Percentiles rank a stretch among this genome's conserved stretches.
Conservation (phyloP, 2,888 invertebrate genomes). For the Diplolepis rosae region DNA sequence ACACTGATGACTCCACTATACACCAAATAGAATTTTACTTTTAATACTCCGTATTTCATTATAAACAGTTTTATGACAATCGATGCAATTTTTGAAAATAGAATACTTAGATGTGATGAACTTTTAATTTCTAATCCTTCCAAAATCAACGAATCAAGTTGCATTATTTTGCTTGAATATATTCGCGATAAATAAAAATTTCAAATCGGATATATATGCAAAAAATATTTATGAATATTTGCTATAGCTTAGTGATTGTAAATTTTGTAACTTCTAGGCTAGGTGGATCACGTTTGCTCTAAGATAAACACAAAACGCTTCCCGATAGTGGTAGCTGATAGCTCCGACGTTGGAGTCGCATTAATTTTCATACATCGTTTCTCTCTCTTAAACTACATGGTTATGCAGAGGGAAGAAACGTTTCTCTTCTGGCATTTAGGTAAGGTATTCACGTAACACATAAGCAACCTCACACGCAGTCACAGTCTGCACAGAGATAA, state of each 20-base stretch:
- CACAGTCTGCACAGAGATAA: conserved; percentile 72
- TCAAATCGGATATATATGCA: no score
- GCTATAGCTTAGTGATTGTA: conserved; percentile 31
- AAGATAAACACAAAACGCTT: conserved; percentile 30
- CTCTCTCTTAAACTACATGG: conserved; percentile 52
- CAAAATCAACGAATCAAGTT: no score
- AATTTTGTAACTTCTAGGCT: conserved; percentile 65
- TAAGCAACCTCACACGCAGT: conserved; percentile 70
- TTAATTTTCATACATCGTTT: conserved; percentile 63
- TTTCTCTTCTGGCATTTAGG: conserved; percentile 61
- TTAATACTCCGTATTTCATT: no score
- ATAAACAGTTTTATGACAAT: no score
- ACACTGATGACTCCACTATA: no score
- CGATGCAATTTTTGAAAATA: no score
- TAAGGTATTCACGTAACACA: conserved; percentile 73
- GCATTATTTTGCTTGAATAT: no score
- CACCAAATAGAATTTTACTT: no score
- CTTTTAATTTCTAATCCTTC: no score
- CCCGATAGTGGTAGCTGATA: conserved; percentile 64
- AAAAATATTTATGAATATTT: background rate
- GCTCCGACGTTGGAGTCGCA: conserved; percentile 59
- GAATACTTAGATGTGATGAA: no score
- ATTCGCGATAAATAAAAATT: no score
- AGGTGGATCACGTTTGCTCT: conserved; percentile 67
- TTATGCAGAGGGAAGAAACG: conserved; percentile 47